A percentile compares a stretch with the other conserved stretches of the same genome.
phyloP scores from a whole-genome alignment of 35 echinoderm and acorn worm genomes.

The Apostichopus californicus region DNA sequence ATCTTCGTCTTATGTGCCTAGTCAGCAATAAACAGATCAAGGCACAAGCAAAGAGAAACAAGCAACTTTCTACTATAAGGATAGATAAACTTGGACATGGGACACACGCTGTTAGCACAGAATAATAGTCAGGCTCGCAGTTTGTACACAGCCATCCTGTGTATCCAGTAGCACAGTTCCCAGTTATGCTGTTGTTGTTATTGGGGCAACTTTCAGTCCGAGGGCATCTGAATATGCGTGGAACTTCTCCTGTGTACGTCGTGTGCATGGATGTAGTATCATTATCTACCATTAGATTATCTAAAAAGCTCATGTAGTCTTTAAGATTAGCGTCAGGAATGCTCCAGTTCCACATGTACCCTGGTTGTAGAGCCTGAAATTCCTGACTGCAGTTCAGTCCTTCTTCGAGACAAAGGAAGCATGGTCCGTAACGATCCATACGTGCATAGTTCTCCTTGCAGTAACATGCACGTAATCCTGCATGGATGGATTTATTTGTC shows the following conservation, averaged over 20 bases:
- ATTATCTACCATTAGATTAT: not conserved
- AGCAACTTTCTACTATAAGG: not conserved
- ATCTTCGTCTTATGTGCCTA: not conserved
- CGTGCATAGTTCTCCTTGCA: constrained; percentile 36
- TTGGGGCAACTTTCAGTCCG: constrained; percentile 7
- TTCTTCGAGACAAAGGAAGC: constrained; percentile 14
- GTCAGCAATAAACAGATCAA: not conserved
- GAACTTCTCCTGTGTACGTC: not conserved
- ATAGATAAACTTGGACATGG: not conserved
- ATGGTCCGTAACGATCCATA: constrained; percentile 39
- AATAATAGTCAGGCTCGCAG: not conserved
- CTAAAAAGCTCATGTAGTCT: not conserved
- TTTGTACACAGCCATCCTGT: constrained; percentile 15
- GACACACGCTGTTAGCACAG: not conserved
- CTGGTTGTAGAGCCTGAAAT: constrained; percentile 11
- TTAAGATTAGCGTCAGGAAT: not conserved
- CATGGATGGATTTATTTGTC: constrained; percentile 26
- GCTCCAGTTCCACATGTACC: constrained; percentile 55
- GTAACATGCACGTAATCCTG: constrained; percentile 51
- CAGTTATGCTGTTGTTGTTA: not conserved
- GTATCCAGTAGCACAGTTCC: not conserved
- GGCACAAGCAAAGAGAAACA: not conserved
- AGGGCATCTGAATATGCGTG: not conserved
- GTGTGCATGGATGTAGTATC: not conserved
- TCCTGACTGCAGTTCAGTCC: constrained; percentile 53